A percentile compares a stretch with the other conserved stretches of the same genome.
phyloP scores from a whole-genome alignment of 2,888 invertebrate genomes.

The Hemicrepidius hirtus region DNA sequence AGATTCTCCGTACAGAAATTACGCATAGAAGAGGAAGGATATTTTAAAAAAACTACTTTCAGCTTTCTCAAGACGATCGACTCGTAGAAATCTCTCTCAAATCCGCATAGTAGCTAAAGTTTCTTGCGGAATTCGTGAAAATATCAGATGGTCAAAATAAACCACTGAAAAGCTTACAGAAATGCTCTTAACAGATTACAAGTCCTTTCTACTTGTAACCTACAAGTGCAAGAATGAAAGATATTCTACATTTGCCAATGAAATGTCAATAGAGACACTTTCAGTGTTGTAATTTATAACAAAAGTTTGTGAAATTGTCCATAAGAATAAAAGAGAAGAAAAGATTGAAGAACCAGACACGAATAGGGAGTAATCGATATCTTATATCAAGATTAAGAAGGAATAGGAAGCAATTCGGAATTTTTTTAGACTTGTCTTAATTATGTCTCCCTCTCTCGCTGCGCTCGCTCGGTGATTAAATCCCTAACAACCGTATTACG shows the following conservation, averaged over 20 bases:
- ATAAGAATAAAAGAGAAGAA: too few species aligned
- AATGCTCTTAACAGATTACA: conserved; percentile 40
- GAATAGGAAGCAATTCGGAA: too few species aligned
- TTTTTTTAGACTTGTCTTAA: too few species aligned
- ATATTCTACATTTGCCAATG: neutral
- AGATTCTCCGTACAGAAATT: conserved; percentile 13
- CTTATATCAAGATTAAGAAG: too few species aligned
- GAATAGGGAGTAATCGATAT: too few species aligned
- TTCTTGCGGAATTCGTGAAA: conserved; percentile 33
- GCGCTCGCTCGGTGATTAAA: too few species aligned
- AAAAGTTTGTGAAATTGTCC: too few species aligned
- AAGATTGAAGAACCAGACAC: too few species aligned
- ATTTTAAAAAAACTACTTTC: conserved; percentile 10
- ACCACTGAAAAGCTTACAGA: conserved; percentile 32
- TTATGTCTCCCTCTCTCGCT: too few species aligned
- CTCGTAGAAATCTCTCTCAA: conserved; percentile 10
- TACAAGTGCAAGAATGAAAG: conserved; percentile 1
- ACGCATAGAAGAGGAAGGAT: conserved; percentile 4
- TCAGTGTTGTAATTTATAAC: too few species aligned
- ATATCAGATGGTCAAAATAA: conserved; percentile 40
- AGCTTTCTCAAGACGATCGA: conserved; percentile 3
- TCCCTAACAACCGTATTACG: too few species aligned
- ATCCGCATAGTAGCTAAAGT: conserved; percentile 1
- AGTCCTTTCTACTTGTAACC: conserved; percentile 25
- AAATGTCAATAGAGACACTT: too few species aligned